These are phyloP conservation scores for Lamprologus sp. DNA, from an alignment of 2,113 vertebrate genomes.

Conservation along the genomic window DNA sequence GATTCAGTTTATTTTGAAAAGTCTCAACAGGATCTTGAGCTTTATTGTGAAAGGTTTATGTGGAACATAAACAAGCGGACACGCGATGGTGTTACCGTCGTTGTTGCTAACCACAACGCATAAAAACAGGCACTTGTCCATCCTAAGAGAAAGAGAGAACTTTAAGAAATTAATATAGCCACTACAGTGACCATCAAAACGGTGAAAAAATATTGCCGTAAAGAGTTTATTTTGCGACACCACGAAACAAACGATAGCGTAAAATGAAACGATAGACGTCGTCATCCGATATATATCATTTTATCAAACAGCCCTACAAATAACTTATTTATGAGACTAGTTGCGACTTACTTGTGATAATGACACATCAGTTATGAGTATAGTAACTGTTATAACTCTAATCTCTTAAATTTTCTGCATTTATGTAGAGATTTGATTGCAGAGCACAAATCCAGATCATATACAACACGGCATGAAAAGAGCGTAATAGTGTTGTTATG, in stretches of 20 bases:
- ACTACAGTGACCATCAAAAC: no score
- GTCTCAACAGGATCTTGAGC: no score
- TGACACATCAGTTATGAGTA: neutral
- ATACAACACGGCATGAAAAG: neutral
- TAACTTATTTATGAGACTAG: neutral
- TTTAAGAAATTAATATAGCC: no score
- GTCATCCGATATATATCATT: neutral
- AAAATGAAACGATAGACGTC: no score
- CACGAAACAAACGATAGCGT: neutral
- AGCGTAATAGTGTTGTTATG: neutral
- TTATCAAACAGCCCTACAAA: neutral
- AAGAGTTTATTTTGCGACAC: neutral
- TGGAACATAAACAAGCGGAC: no score
- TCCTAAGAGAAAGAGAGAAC: no score
- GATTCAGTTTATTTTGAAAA: no score
- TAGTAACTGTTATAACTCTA: neutral
- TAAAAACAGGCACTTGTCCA: rapidly evolving
- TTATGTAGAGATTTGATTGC: neutral
- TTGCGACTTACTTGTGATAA: neutral
- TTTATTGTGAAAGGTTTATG: no score
- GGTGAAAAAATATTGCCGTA: no score
- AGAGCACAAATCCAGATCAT: neutral
- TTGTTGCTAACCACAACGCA: no score
- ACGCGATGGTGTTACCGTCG: rapidly evolving
- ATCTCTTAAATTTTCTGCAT: neutral